phyloP scores from a whole-genome alignment of 2,888 invertebrate species.

The Ochropacha duplaris region DNA sequence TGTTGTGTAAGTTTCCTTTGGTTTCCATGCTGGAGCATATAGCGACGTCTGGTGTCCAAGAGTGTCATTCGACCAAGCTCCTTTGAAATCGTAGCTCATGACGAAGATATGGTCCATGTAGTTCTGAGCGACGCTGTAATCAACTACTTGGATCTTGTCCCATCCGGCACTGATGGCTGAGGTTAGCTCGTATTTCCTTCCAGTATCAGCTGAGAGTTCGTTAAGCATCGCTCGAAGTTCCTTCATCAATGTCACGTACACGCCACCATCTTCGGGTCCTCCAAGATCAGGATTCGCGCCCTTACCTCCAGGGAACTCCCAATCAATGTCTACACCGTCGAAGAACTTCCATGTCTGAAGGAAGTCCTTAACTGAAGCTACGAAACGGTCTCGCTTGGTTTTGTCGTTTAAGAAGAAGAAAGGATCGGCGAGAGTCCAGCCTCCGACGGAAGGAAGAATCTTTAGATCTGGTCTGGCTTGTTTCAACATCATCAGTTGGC shows the following conservation, averaged over 20 bases:
- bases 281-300: conserved; percentile 75
- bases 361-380: conserved; percentile 74
- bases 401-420: conserved; percentile 75
- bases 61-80: conserved; percentile 77
- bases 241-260: conserved; percentile 69
- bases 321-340: conserved; percentile 77
- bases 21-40: conserved; percentile 70
- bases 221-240: conserved; percentile 74
- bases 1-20: conserved; percentile 76
- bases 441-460: conserved; percentile 73
- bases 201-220: conserved; percentile 65
- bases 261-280: conserved; percentile 67
- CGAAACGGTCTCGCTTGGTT: conserved; percentile 67
- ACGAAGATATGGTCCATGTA: conserved; percentile 79
- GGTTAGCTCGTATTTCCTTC: conserved; percentile 73
- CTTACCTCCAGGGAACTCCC: conserved; percentile 80
- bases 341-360: conserved; percentile 78
- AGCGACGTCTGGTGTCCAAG: conserved; percentile 72
- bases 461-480: conserved; percentile 73
- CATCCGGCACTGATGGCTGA: conserved; percentile 79
- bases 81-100: conserved; percentile 79
- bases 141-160: conserved; percentile 78
- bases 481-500: conserved; percentile 76
- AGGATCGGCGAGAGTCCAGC: conserved; percentile 77
- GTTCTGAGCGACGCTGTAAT: conserved; percentile 71